Conservation (phyloP, 2,113 vertebrate genomes). For the Clarias batrachus region DNA sequence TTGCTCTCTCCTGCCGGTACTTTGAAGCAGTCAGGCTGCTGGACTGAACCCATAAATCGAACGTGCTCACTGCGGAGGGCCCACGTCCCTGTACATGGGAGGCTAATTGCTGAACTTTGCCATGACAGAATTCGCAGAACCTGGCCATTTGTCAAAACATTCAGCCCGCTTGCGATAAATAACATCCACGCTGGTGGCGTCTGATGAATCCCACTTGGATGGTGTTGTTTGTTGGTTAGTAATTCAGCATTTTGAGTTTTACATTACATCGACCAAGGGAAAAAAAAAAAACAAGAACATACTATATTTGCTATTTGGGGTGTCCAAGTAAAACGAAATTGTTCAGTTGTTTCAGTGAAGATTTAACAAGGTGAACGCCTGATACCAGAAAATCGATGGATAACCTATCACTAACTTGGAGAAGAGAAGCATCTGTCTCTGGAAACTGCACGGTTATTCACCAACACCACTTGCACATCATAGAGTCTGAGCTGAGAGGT, state of each 20-base stretch:
- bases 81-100: constrained; percentile 80
- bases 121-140: constrained; percentile 88
- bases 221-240: constrained; percentile 48
- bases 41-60: constrained; percentile 90
- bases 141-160: constrained; percentile 96
- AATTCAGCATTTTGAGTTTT: neutral
- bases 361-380: too few species aligned
- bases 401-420: too few species aligned
- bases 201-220: constrained; percentile 68
- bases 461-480: too few species aligned
- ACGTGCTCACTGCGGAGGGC: constrained; percentile 71
- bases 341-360: too few species aligned
- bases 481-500: too few species aligned
- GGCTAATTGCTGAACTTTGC: constrained; percentile 99
- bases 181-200: constrained; percentile 58
- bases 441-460: too few species aligned
- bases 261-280: neutral
- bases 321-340: too few species aligned
- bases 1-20: constrained; percentile 58
- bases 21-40: constrained; percentile 69
- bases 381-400: too few species aligned
- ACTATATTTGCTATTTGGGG: neutral
- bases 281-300: too few species aligned
- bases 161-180: constrained; percentile 84
- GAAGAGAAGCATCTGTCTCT: too few species aligned